Conservation (phyloP, 2,888 invertebrate species). For the Dryocosmus kuriphilus region DNA sequence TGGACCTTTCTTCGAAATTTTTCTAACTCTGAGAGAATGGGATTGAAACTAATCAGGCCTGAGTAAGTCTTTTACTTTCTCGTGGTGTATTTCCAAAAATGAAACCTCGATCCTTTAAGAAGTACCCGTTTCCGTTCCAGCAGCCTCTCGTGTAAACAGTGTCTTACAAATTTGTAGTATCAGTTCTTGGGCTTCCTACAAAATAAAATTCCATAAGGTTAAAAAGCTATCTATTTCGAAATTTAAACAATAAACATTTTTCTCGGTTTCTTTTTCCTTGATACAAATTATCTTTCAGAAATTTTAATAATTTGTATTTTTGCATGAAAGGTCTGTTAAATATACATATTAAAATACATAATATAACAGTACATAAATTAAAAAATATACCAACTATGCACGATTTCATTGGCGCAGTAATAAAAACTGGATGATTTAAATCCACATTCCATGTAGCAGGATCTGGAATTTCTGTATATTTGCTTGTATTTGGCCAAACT, state of each 20-base stretch:
- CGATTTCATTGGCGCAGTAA: slow-evolving; percentile 98
- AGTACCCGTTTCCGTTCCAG: slow-evolving; percentile 88
- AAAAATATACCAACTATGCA: slow-evolving; percentile 86
- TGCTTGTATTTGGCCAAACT: slow-evolving; percentile 87
- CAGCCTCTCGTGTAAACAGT: slow-evolving; percentile 89
- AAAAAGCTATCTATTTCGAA: slow-evolving; percentile 8
- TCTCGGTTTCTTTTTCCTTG: no score
- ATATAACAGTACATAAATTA: slow-evolving; percentile 40
- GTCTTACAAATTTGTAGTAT: slow-evolving; percentile 93
- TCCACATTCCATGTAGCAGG: slow-evolving; percentile 89
- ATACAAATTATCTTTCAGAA: no score
- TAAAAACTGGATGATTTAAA: slow-evolving; percentile 95
- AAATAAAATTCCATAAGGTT: slow-evolving; percentile 27
- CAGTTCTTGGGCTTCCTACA: slow-evolving; percentile 87
- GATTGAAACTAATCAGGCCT: slow-evolving; percentile 80
- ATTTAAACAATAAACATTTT: slow-evolving; percentile 31
- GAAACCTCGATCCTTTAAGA: slow-evolving; percentile 93
- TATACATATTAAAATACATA: no score
- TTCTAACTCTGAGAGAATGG: slow-evolving; percentile 87
- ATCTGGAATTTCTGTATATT: slow-evolving; percentile 87
- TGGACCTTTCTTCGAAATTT: slow-evolving; percentile 89
- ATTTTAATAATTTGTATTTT: neutral
- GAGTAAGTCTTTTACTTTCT: slow-evolving; percentile 87
- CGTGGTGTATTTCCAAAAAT: slow-evolving; percentile 92
- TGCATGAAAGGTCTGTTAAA: no score